Conservation (phyloP, 2,797 vertebrate genomes). For the Pteropus rufus region DNA sequence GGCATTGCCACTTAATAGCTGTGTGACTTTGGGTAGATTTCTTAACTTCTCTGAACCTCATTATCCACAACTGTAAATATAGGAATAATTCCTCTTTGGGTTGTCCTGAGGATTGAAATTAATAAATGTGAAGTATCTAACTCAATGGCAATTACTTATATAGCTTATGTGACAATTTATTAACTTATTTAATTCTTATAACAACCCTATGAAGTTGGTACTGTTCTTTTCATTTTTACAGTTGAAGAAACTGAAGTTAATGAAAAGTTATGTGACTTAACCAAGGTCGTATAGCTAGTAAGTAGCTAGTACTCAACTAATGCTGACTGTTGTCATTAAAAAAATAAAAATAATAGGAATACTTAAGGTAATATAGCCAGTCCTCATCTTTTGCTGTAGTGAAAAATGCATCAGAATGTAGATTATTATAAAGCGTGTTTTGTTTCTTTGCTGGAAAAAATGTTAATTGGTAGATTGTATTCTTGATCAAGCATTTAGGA, state of each 20-base stretch:
- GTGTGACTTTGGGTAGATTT: background rate
- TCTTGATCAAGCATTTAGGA: background rate
- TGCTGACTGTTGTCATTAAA: background rate
- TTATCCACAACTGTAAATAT: background rate
- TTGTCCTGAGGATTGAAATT: background rate
- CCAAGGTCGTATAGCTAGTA: background rate
- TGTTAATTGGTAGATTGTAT: background rate
- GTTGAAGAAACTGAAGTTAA: background rate
- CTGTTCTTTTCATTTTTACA: background rate
- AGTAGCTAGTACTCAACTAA: background rate
- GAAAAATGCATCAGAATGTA: background rate
- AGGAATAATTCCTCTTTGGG: background rate
- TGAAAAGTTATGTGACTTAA: background rate
- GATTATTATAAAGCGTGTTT: background rate
- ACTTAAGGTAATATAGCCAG: background rate
- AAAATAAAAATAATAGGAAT: background rate
- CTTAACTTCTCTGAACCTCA: background rate
- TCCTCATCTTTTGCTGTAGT: background rate
- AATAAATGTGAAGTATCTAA: background rate
- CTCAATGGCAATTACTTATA: background rate
- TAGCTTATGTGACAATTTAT: background rate
- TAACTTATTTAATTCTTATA: background rate
- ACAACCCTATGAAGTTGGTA: background rate
- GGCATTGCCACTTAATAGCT: background rate
- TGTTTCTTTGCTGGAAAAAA: constrained; percentile 33